A percentile compares a stretch with the other conserved stretches of the same genome.
Conservation (phyloP, 2,888 invertebrate genomes). For the Alviniconcha strummeri region DNA sequence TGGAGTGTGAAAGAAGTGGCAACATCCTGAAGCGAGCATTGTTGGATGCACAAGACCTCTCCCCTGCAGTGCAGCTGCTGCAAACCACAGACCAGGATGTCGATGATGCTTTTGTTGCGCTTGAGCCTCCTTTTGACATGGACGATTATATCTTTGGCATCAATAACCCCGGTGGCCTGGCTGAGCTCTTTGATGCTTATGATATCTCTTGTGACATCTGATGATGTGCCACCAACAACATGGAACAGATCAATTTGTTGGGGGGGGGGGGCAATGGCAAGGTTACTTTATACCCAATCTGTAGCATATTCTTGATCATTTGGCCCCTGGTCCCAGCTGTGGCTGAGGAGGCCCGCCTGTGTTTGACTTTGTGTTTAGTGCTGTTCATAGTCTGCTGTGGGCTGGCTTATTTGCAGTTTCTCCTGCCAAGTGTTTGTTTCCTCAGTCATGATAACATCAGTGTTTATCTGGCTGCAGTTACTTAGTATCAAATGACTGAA, state of each 20-base stretch:
- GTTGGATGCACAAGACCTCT: conserved; percentile 87
- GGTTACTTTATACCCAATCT: background rate
- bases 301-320: background rate
- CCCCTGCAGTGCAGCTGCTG: conserved; percentile 82
- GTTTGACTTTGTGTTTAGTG: too few species aligned
- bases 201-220: conserved; percentile 41
- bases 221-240: background rate
- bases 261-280: too few species aligned
- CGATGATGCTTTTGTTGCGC: conserved; percentile 82
- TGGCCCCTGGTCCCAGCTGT: too few species aligned
- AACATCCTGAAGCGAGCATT: conserved; percentile 77
- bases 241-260: too few species aligned
- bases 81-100: conserved; percentile 83
- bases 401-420: too few species aligned
- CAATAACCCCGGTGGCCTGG: conserved; percentile 71
- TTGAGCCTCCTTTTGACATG: conserved; percentile 79
- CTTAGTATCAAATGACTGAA: too few species aligned
- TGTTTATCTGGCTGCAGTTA: too few species aligned
- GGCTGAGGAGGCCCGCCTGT: too few species aligned
- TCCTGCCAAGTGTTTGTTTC: too few species aligned
- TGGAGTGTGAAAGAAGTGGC: too few species aligned
- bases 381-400: too few species aligned
- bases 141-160: conserved; percentile 72
- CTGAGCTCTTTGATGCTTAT: conserved; percentile 71
- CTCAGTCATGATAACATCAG: too few species aligned